phyloP scores from a whole-genome alignment of 1,140 invertebrate genomes.

The Drosophila bocki region DNA sequence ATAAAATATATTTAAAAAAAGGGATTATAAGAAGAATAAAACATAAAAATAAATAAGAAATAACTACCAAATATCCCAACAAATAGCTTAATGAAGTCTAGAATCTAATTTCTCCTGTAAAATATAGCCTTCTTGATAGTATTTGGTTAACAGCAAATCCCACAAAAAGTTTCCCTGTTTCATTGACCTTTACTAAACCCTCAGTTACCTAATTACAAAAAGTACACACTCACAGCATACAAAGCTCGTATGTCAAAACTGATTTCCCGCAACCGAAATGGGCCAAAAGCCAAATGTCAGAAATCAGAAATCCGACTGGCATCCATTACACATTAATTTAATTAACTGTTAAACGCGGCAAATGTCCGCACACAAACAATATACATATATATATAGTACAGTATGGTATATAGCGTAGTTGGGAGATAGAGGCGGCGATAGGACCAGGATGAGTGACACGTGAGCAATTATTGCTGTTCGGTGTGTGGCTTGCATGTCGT shows the following conservation, averaged over 20 bases:
- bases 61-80: neutral
- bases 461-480: conserved; percentile 69
- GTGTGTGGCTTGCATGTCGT: conserved; percentile 63
- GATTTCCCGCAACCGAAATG: conserved; percentile 15
- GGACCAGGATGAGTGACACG: conserved; percentile 48
- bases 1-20: neutral
- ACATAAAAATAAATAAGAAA: no score
- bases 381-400: conserved; percentile 13
- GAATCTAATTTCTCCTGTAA: neutral
- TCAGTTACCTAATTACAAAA: neutral
- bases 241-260: conserved; percentile 10
- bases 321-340: conserved; percentile 73
- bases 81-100: neutral
- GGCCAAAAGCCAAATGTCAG: conserved; percentile 59
- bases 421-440: conserved; percentile 23
- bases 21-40: neutral
- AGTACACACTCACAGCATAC: neutral
- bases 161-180: neutral
- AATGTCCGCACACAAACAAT: conserved; percentile 17
- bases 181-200: neutral
- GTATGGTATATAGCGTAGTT: conserved; percentile 7
- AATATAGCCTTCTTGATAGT: neutral
- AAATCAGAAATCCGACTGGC: conserved; percentile 45
- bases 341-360: conserved; percentile 64
- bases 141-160: no score